Evolutionary conservation across 2,113 vertebrate species (phyloP).

Genomic region (Aldabrachelys gigantea): DNA sequence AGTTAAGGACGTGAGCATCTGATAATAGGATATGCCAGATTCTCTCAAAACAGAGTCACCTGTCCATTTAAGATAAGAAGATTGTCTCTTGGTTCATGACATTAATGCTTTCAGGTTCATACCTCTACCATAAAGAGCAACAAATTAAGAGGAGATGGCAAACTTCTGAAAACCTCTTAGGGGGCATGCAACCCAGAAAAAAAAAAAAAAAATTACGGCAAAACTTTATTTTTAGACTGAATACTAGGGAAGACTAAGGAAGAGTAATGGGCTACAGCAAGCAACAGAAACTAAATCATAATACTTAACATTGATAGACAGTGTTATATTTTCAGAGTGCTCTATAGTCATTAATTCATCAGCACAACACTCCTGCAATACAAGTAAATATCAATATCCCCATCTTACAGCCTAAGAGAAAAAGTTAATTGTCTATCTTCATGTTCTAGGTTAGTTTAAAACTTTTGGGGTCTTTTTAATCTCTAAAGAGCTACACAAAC

Average conservation of each 20-base stretch:
- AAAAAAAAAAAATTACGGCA: not conserved
- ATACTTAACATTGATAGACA: not conserved
- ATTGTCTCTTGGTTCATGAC: slow-evolving; percentile 3
- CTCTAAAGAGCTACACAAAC: not conserved
- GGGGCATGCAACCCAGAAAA: not conserved
- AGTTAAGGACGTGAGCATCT: not conserved
- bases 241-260: fast-evolving
- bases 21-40: not conserved
- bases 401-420: not conserved
- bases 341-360: not conserved
- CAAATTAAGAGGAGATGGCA: not conserved
- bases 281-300: not conserved
- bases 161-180: not conserved
- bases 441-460: not conserved
- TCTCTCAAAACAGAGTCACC: not conserved
- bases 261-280: not conserved
- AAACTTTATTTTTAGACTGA: not conserved
- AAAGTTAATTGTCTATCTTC: not conserved
- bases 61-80: not conserved
- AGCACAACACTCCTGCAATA: not conserved
- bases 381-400: not conserved
- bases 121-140: not conserved
- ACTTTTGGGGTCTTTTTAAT: not conserved
- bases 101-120: not conserved
- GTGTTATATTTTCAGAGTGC: not conserved